Evolutionary conservation across 2,113 vertebrate species (phyloP).

Genomic region (Morone saxatilis): DNA sequence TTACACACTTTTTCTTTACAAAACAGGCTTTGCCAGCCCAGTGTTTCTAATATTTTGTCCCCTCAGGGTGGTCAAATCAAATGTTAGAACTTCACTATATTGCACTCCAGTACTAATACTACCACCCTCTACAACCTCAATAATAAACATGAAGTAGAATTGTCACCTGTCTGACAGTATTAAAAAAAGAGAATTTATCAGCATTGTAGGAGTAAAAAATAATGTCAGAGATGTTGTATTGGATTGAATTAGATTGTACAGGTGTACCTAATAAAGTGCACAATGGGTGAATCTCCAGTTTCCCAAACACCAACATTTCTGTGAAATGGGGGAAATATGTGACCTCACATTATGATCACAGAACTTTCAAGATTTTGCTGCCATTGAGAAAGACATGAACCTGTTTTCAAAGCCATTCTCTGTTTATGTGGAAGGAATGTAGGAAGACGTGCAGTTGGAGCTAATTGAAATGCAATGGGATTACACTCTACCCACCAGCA

Average conservation of each 20-base stretch:
- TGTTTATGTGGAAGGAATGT: background rate
- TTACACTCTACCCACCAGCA: background rate
- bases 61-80: background rate
- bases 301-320: background rate
- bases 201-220: background rate
- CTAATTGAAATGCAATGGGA: background rate
- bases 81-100: background rate
- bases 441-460: background rate
- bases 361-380: background rate
- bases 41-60: background rate
- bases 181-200: slow-evolving; percentile 13
- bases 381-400: background rate
- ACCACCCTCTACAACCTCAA: background rate
- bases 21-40: no score
- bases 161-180: slow-evolving; percentile 10
- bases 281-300: background rate
- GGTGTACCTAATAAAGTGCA: background rate
- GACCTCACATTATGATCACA: no score
- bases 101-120: background rate
- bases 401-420: background rate
- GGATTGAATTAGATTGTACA: background rate
- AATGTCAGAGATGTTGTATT: background rate
- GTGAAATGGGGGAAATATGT: background rate
- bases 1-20: background rate
- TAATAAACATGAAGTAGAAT: background rate